Conservation (phyloP, 1,140 invertebrate genomes). For the Plodia interpunctella region DNA sequence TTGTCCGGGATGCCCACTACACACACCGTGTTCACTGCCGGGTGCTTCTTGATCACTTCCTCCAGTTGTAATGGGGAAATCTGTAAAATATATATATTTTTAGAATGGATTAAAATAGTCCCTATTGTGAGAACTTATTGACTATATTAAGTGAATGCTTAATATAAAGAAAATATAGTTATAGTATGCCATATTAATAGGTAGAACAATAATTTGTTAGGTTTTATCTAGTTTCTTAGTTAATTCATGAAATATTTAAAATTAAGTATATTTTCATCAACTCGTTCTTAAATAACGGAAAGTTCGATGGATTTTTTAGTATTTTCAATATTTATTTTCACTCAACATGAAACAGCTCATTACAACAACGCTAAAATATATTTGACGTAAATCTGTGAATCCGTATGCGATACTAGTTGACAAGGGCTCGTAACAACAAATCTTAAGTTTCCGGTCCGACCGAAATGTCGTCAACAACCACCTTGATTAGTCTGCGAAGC, state of each 20-base stretch:
- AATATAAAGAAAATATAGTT: no score
- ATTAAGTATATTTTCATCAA: no score
- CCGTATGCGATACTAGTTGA: background rate
- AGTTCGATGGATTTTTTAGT: no score
- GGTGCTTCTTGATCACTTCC: constrained; percentile 24
- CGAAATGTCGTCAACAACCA: background rate
- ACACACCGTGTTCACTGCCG: constrained; percentile 21
- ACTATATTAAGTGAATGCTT: no score
- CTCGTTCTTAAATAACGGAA: no score
- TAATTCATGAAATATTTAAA: no score
- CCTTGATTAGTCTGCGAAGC: background rate
- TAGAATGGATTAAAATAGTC: no score
- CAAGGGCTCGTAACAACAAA: background rate
- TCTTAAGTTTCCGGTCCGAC: background rate
- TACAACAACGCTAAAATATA: background rate
- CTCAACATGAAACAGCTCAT: background rate
- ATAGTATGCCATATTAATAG: no score
- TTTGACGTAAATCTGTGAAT: background rate
- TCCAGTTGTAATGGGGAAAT: constrained; percentile 31
- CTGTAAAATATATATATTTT: constrained; percentile 9
- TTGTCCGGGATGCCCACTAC: constrained; percentile 28
- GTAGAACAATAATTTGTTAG: no score
- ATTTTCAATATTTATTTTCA: no score
- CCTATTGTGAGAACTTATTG: no score
- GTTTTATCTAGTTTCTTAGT: no score